Evolutionary conservation across 1,140 invertebrate genomes (phyloP).

Genomic region (Drosophila pachea): DNA sequence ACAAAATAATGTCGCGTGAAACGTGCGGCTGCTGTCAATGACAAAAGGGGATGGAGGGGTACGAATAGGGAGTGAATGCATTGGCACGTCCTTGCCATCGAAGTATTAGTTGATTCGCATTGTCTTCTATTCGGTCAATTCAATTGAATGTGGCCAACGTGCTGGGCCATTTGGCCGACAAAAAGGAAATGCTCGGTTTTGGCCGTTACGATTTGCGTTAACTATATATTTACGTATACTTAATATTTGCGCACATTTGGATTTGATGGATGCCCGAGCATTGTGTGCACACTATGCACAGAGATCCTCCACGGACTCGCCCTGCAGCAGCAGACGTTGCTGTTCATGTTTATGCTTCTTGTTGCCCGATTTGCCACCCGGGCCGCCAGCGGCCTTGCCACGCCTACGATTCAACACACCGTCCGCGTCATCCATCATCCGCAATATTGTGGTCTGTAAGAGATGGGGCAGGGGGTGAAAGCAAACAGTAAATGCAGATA

Average conservation of each 20-base stretch:
- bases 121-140: constrained; percentile 16
- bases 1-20: constrained; percentile 12
- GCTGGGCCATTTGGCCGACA: neutral
- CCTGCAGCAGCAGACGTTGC: constrained; percentile 66
- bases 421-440: constrained; percentile 97
- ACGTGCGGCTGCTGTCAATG: constrained; percentile 3
- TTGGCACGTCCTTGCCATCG: constrained; percentile 33
- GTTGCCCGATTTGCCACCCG: constrained; percentile 52
- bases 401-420: constrained; percentile 86
- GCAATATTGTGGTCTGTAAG: constrained; percentile 85
- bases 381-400: constrained; percentile 56
- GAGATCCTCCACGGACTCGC: constrained; percentile 75
- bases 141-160: constrained; percentile 27
- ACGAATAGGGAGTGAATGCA: constrained; percentile 9
- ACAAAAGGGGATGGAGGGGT: neutral
- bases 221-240: constrained; percentile 39
- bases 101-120: constrained; percentile 1
- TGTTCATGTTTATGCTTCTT: constrained; percentile 65
- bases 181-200: neutral
- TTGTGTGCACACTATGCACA: constrained; percentile 45
- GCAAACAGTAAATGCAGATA: neutral
- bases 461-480: neutral
- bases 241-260: constrained; percentile 44
- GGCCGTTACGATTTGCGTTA: constrained; percentile 16
- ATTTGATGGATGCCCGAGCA: neutral